Evolutionary conservation across 30 jellyfish, hydroid and myxozoan species (phyloP).

Genomic region (Cassiopea xamachana): DNA sequence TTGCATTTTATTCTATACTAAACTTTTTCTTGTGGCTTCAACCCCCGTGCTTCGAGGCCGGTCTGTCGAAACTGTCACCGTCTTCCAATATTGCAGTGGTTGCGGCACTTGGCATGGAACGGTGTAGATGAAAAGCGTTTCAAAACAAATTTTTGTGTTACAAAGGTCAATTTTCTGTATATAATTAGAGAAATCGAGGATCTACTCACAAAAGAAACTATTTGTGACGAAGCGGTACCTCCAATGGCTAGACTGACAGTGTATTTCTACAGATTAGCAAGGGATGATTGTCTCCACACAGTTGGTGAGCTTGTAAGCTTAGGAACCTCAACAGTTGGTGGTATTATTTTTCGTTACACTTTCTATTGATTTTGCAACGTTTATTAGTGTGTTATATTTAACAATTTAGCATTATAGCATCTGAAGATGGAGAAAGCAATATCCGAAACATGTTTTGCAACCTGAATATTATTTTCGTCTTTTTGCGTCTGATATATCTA

Average conservation of each 20-base stretch:
- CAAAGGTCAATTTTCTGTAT: constrained; percentile 26
- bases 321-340: constrained; percentile 35
- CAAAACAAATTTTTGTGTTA: constrained; percentile 27
- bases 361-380: too few relatives aligned
- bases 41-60: not conserved
- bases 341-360: not conserved
- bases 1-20: not conserved
- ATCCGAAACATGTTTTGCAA: too few relatives aligned
- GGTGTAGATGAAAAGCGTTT: constrained; percentile 43
- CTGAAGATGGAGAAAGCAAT: too few relatives aligned
- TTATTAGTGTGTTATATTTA: too few relatives aligned
- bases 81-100: constrained; percentile 46
- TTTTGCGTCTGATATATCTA: too few relatives aligned
- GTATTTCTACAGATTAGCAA: constrained; percentile 5
- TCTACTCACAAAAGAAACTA: constrained; percentile 30
- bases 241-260: constrained; percentile 25
- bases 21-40: not conserved
- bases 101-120: constrained; percentile 58
- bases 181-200: constrained; percentile 26
- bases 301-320: constrained; percentile 54
- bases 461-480: too few relatives aligned
- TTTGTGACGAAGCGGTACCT: constrained; percentile 58
- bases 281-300: constrained; percentile 47
- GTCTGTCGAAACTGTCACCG: constrained; percentile 21
- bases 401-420: too few relatives aligned